Base-by-base conservation (phyloP, 2,113 vertebrate species). In the Rattus rattus region DNA sequence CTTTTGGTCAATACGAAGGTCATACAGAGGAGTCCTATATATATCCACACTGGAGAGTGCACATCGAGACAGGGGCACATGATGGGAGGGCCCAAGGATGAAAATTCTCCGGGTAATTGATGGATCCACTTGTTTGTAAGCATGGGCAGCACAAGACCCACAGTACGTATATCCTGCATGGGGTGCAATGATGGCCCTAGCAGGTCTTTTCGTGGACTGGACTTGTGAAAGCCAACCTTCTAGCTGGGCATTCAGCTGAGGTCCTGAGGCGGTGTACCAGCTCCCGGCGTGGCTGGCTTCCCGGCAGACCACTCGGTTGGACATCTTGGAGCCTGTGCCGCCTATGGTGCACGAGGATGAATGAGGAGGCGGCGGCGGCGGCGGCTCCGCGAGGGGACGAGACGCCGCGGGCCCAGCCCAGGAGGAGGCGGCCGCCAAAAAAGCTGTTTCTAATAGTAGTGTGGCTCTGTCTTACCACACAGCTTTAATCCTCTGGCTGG, bases 1-100 rank as follows among this genome's bases (percentile, higher is more conserved):
- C 98, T 99, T 99, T 99, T 99, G 99, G 98, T 99, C 99, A 98
- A 99, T 99, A 99, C 99, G 99, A 97, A 99, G 99, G 97, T 99
- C 99, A 97, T 99, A 99, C 94, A 99, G 99, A 97, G 99, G 99
- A 91, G 99, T 99, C 99, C 99, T 99, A 98, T 99, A 99, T 98
- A 99, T 98, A 98, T 99, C 99, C 98, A 99, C 99, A 98, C 99
- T 99, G 97, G 99, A 99, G 98, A 99, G 99, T 98, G 99, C 99
- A 99, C 99, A 99, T 98, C 99, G 99, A 98, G 99, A 99, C 92
- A 99, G 99, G 98, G 99, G 99, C 98, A 99, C 99, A 43, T 99
- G 99, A 98, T 99, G 99, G 94, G 99, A 99, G 98, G 99, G 99
- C 98, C 99, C 99, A 97, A 99, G 99, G 98, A 99, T 99, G 98